Evolutionary conservation across 2,888 invertebrate species (phyloP), one percentile per base, ranked within the genome.

Genomic region (Ectemnius continuus): DNA sequence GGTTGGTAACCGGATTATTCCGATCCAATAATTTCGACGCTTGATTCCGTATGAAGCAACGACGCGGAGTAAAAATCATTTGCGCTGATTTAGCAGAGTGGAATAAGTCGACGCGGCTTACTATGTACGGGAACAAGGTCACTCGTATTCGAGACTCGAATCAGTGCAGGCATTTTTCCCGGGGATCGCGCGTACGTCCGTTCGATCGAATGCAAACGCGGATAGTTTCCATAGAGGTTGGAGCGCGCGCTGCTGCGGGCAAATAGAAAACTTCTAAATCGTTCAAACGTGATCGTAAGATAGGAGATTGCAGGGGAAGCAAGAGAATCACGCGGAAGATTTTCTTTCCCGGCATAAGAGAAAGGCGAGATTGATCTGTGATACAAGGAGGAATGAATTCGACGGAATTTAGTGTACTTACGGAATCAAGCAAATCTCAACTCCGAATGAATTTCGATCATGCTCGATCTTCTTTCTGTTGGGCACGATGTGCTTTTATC

Each of bases 231-330:
- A 36, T 36, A 36, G 36, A 36, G 36, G 36, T 5, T 36, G 1
- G 36, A 36, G 36, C 36, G 36, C 5, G 36, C 36, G 36, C 36
- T 36, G 36, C 8, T 11, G 36, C 36, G 64, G 18, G 74, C 75
- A 76, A 75, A 71, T 62, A 64, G 63, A 70, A 74, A 76, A 83
- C 67, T 78, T 81, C 79, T 73, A 70, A 81, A 81, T 79, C 76
- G 77, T 18, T 75, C 67, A 59, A 73, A 81, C 74, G 77, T 77
- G 83, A 83, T 73, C 83, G 75, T 68, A 47, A 36, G 69, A 58
- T 45, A 57, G 64, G 68, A 73, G 36, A 36, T 36, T 36, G 36
- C 72, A 70, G 71, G 59, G 56, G 48, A 59, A 48, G 64, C 59
- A 56, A 62, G 67, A 56, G 56, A 72, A 56, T 64, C 16, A 46